Percentiles rank a stretch among this genome's conserved stretches.
Conservation (phyloP, 2,113 vertebrate species). For the Sylvilagus bachmani region DNA sequence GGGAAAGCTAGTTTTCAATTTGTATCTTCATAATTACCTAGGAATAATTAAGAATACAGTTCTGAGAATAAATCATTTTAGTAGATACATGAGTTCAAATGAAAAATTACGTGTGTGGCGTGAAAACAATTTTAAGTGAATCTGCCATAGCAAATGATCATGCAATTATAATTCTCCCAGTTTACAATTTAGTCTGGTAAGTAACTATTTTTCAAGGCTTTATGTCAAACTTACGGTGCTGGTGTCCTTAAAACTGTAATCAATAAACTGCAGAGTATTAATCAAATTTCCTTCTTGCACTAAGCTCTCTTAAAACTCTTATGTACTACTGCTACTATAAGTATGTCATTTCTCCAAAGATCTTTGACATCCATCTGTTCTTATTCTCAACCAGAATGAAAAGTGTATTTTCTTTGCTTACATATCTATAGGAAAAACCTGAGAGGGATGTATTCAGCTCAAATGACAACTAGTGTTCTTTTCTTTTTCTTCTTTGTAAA, state of each 20-base stretch:
- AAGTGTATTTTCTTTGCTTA: conserved; percentile 39
- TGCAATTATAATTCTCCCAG: conserved; percentile 15
- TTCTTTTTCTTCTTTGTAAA: too few relatives aligned
- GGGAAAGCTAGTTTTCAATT: conserved; percentile 63
- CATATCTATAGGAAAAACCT: conserved; percentile 47
- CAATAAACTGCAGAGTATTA: conserved; percentile 49
- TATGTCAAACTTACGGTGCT: conserved; percentile 46
- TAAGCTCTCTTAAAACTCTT: conserved; percentile 40
- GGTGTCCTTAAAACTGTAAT: conserved; percentile 51
- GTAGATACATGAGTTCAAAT: conserved; percentile 61
- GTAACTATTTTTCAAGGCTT: conserved; percentile 35
- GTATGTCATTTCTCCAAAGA: conserved; percentile 35
- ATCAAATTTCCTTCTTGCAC: conserved; percentile 36
- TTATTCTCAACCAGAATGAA: conserved; percentile 36
- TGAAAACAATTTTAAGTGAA: conserved; percentile 71
- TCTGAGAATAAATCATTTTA: conserved; percentile 51
- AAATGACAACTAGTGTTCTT: conserved; percentile 11
- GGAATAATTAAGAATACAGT: conserved; percentile 66
- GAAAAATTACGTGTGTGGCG: conserved; percentile 53
- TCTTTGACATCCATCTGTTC: conserved; percentile 16
- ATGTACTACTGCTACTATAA: background rate
- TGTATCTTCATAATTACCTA: conserved; percentile 64
- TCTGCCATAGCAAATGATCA: conserved; percentile 57
- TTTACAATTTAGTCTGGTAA: conserved; percentile 40
- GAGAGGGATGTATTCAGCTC: background rate